Evolutionary conservation across 2,113 vertebrate species (phyloP).

Genomic region (Tyto alba): DNA sequence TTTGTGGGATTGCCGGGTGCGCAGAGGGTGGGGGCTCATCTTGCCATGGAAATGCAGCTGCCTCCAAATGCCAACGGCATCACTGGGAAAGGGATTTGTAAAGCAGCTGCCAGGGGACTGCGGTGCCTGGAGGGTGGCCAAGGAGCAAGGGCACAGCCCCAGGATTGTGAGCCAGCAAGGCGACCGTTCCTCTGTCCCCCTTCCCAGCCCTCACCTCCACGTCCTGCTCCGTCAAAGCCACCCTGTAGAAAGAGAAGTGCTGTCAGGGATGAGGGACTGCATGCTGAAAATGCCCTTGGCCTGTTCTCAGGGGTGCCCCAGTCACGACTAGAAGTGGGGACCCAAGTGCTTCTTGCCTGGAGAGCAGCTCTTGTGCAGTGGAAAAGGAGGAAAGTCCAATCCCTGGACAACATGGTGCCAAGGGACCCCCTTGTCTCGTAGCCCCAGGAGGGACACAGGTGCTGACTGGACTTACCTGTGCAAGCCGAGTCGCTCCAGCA

Average conservation of each 20-base stretch:
- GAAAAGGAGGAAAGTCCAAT: neutral
- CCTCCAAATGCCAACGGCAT: neutral
- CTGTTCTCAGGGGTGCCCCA: neutral
- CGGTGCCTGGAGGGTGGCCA: neutral
- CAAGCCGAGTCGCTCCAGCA: constrained; percentile 75
- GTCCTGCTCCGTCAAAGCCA: constrained; percentile 80
- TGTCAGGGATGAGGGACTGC: neutral
- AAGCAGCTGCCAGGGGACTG: neutral
- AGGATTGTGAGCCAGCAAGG: neutral
- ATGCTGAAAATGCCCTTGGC: neutral
- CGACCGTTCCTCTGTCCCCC: rapidly evolving
- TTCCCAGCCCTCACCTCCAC: constrained; percentile 73
- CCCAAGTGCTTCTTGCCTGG: neutral
- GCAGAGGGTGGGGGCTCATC: neutral
- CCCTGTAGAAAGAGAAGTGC: constrained; percentile 58
- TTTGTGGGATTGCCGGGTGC: neutral
- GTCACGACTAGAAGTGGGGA: neutral
- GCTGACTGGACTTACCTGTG: constrained; percentile 66
- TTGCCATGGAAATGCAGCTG: neutral
- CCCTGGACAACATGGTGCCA: rapidly evolving
- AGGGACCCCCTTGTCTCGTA: neutral
- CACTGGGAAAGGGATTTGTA: neutral
- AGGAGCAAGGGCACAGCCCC: neutral
- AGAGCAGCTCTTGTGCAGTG: neutral
- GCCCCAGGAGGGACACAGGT: rapidly evolving